Conservation (phyloP, 2,797 vertebrate genomes). For the Danio tinwini region DNA sequence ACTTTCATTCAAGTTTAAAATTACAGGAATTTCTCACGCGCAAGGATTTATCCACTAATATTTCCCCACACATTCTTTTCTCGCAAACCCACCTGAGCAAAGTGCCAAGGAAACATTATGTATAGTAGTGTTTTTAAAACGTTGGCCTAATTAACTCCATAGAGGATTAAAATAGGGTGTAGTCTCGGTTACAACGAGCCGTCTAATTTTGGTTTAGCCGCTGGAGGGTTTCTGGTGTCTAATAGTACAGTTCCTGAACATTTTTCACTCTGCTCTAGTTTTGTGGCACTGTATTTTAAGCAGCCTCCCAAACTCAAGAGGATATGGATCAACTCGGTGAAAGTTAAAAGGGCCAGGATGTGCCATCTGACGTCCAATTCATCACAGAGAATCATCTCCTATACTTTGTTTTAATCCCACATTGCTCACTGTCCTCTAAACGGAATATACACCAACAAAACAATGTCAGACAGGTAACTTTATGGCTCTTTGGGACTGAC, state of each 20-base stretch:
- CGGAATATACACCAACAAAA: slow-evolving; percentile 2
- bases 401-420: slow-evolving; percentile 41
- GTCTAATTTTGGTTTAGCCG: slow-evolving; percentile 76
- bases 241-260: slow-evolving; percentile 70
- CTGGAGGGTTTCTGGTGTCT: slow-evolving; percentile 71
- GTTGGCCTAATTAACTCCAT: slow-evolving; percentile 56
- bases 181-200: slow-evolving; percentile 48
- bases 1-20: neutral
- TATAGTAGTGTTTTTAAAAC: slow-evolving; percentile 31
- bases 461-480: slow-evolving; percentile 1
- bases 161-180: slow-evolving; percentile 45
- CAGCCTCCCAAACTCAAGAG: slow-evolving; percentile 50
- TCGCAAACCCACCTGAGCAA: neutral
- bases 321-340: slow-evolving; percentile 58
- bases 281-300: slow-evolving; percentile 40
- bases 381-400: slow-evolving; percentile 51
- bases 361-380: slow-evolving; percentile 49
- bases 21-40: neutral
- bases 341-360: slow-evolving; percentile 58
- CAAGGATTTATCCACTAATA: neutral
- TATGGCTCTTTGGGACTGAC: slow-evolving; percentile 34
- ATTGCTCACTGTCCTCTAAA: slow-evolving; percentile 24
- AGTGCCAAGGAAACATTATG: slow-evolving; percentile 30
- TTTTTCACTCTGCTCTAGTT: slow-evolving; percentile 79
- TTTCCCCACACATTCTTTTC: neutral